These are phyloP conservation scores for Dissostichus mawsoni DNA, from an alignment of 2,113 vertebrate genomes.

Conservation along the genomic window DNA sequence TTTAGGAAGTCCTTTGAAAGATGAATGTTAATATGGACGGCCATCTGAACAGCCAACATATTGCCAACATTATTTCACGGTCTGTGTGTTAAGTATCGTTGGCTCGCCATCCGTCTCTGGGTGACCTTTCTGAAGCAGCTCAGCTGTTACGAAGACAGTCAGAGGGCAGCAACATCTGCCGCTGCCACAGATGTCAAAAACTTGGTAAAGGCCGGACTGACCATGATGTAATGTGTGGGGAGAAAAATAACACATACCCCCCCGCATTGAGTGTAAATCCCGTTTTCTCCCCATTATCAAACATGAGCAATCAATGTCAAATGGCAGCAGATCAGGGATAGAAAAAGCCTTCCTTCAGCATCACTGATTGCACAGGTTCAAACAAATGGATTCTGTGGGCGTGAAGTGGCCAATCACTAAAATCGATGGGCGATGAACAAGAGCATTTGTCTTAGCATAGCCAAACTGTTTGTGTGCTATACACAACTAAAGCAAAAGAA, in stretches of 20 bases:
- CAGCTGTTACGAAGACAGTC: conserved; percentile 66
- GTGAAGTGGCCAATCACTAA: conserved; percentile 76
- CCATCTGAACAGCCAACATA: conserved; percentile 40
- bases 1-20: not conserved
- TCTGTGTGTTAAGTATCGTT: conserved; percentile 35
- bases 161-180: conserved; percentile 73
- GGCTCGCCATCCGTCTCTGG: conserved; percentile 49
- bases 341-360: conserved; percentile 51
- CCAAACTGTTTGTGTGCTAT: conserved; percentile 32
- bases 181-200: conserved; percentile 70
- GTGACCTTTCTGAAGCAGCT: conserved; percentile 72
- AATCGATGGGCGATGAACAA: conserved; percentile 61
- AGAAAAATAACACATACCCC: conserved; percentile 56
- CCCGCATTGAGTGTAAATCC: conserved; percentile 47
- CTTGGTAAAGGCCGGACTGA: conserved; percentile 39
- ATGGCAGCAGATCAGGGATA: conserved; percentile 67
- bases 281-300: conserved; percentile 68
- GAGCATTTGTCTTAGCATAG: conserved; percentile 47
- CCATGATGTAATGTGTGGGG: conserved; percentile 60
- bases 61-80: conserved; percentile 44
- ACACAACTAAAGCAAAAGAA: not conserved
- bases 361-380: conserved; percentile 75
- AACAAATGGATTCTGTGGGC: conserved; percentile 70
- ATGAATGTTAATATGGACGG: conserved; percentile 22
- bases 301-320: conserved; percentile 74